Evolutionary conservation across 2,797 vertebrate genomes (phyloP).

Genomic region (Gambusia yucatana): DNA sequence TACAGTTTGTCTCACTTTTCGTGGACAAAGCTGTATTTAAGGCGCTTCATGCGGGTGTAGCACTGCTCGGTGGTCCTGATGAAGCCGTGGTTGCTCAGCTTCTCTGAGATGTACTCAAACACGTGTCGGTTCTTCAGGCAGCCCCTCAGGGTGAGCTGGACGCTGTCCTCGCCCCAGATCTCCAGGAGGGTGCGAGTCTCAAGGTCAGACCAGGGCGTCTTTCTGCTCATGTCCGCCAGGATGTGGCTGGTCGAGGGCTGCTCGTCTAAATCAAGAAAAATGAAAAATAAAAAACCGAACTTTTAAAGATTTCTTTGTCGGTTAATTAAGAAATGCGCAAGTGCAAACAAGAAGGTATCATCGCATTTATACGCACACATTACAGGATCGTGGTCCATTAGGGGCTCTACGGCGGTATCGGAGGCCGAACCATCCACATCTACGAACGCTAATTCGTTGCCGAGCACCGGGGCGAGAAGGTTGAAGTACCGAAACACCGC

Average conservation of each 20-base stretch:
- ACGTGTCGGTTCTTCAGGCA: constrained; percentile 80
- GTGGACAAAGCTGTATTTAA: constrained; percentile 77
- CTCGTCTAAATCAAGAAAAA: constrained; percentile 39
- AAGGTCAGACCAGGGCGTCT: constrained; percentile 79
- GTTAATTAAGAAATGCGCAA: not conserved
- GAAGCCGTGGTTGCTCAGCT: constrained; percentile 69
- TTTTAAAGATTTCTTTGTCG: not conserved
- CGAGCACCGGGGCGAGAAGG: constrained; percentile 73
- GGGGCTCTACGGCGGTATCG: constrained; percentile 26
- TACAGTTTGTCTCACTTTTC: constrained; percentile 71
- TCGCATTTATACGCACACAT: constrained; percentile 52
- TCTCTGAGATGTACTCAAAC: constrained; percentile 77
- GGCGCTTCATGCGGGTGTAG: constrained; percentile 81
- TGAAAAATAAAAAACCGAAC: fast-evolving
- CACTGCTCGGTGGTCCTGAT: constrained; percentile 77
- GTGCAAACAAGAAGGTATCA: not conserved
- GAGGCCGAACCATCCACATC: constrained; percentile 34
- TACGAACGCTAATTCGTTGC: constrained; percentile 27
- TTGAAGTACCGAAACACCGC: constrained; percentile 69
- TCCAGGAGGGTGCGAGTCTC: constrained; percentile 78
- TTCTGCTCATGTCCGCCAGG: constrained; percentile 68
- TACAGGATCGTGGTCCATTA: constrained; percentile 54
- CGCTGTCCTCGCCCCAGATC: constrained; percentile 77
- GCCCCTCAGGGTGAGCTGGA: constrained; percentile 77
- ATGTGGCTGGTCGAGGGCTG: constrained; percentile 63